Evolutionary conservation across 1,140 invertebrate species (phyloP).

Genomic region (Euura lappo): DNA sequence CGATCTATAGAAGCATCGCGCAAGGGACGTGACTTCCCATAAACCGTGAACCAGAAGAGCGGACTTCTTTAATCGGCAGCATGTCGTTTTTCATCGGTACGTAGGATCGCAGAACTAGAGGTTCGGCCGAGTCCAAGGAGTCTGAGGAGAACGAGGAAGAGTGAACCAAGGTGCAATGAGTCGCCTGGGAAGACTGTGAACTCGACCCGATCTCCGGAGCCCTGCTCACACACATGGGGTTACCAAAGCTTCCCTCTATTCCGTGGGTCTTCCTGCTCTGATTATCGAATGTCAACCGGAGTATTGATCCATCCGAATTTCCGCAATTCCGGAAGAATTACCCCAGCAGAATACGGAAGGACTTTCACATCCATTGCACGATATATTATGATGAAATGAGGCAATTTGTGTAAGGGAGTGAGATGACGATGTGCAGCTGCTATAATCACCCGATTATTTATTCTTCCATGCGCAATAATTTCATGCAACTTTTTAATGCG

Average conservation of each 20-base stretch:
- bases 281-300: too few relatives aligned
- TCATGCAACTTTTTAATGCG: too few relatives aligned
- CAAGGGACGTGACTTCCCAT: slow-evolving; percentile 3
- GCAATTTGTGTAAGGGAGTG: too few relatives aligned
- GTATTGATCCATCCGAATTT: too few relatives aligned
- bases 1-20: slow-evolving; percentile 1
- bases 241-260: slow-evolving; percentile 6
- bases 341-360: too few relatives aligned
- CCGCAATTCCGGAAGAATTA: too few relatives aligned
- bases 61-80: slow-evolving; percentile 1
- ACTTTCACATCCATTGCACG: too few relatives aligned
- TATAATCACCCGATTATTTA: too few relatives aligned
- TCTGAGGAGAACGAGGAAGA: slow-evolving; percentile 1
- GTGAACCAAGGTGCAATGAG: slow-evolving; percentile 12
- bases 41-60: slow-evolving; percentile 4
- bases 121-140: background rate
- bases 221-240: background rate
- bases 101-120: background rate
- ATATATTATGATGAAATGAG: too few relatives aligned
- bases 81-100: slow-evolving; percentile 1
- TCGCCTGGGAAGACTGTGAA: slow-evolving; percentile 5
- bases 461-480: too few relatives aligned
- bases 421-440: too few relatives aligned
- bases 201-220: slow-evolving; percentile 7
- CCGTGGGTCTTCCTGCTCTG: background rate